A percentile compares a stretch with the other conserved stretches of the same genome.
Conservation (phyloP, 2,113 vertebrate genomes). For the Indicator maculatus region DNA sequence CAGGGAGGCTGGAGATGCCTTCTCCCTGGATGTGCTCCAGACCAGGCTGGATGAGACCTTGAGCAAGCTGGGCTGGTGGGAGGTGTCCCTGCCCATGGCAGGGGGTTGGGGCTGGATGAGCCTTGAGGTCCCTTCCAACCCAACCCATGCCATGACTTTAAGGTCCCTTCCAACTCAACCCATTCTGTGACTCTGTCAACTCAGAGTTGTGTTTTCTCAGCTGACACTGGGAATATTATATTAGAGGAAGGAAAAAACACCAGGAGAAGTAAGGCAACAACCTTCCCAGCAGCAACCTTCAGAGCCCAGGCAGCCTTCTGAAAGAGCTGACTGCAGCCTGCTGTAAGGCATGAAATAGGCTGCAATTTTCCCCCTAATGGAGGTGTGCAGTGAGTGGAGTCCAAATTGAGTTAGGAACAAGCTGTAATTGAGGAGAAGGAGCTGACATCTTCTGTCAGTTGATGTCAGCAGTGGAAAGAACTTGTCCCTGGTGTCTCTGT, state of each 20-base stretch:
- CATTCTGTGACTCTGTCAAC: not conserved
- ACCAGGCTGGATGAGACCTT: too few species aligned
- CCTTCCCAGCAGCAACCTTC: not conserved
- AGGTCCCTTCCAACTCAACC: too few species aligned
- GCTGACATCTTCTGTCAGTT: not conserved
- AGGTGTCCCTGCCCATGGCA: too few species aligned
- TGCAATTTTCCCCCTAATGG: conserved; percentile 1
- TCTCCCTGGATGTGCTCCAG: too few species aligned
- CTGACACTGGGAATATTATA: not conserved
- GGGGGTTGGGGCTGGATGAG: too few species aligned
- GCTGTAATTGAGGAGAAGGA: conserved; percentile 2
- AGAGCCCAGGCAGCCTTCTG: not conserved
- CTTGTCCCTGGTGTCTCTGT: not conserved
- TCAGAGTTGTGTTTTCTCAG: not conserved
- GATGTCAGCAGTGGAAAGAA: not conserved
- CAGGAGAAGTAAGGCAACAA: not conserved
- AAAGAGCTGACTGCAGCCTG: not conserved
- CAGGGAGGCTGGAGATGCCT: too few species aligned
- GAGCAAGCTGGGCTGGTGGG: too few species aligned
- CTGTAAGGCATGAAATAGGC: not conserved
- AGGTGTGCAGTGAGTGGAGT: not conserved
- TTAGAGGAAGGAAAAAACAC: not conserved
- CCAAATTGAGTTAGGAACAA: conserved; percentile 28
- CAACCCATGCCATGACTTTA: too few species aligned
- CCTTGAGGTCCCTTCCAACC: too few species aligned